Base-by-base conservation (phyloP, 2,888 invertebrate genomes). In the Melanophora roralis region DNA sequence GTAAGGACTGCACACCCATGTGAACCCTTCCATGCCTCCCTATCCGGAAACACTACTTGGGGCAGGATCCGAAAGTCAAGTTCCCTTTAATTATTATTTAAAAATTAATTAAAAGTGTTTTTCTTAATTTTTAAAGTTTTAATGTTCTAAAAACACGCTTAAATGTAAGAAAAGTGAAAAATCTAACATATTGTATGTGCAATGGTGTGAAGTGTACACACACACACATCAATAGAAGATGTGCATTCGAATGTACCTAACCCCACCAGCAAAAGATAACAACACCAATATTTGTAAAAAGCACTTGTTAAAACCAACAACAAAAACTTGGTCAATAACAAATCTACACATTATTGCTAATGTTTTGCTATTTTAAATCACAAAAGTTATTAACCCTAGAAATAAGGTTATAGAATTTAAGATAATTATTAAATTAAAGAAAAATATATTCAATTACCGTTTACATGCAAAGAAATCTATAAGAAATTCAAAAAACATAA, bases 321-420 rank as follows among this genome's bases (percentile, higher is more conserved):
- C 5, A 47, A 73, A 60, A 65, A 65, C 45, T 78, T 78, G 67
- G 72, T 78, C 78, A 78, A 72, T 62, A 60, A 21, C 53, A 59
- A 59, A 65, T 14, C 12, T 11, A 45, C 19, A 47, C 3, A 47
- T 11, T 49, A 23, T 49, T 49, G 60, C 38, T 16, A 6, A 40
- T 40, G 5, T 9, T 45, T 62, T n/a, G 32, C 7, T 16, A 16
- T 16, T 43, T 43, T 14, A 12, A 59, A 47, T 36, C 14, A 45
- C 34, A 34, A 69, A 64, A 71, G 69, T 71, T 51, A 65, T 64
- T 64, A 77, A 77, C 64, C 77, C 36, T 57, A 34, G n/a, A 19
- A 27, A 59, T 59, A 67, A 59, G 16, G 3, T 34, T 14, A 19
- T 14, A 19, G 32, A 14, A 51, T 16, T 53, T 27, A 11, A 65